These are phyloP conservation scores for Cheilosia vernalis DNA, from an alignment of 2,888 invertebrate species.

Conservation along the genomic window DNA sequence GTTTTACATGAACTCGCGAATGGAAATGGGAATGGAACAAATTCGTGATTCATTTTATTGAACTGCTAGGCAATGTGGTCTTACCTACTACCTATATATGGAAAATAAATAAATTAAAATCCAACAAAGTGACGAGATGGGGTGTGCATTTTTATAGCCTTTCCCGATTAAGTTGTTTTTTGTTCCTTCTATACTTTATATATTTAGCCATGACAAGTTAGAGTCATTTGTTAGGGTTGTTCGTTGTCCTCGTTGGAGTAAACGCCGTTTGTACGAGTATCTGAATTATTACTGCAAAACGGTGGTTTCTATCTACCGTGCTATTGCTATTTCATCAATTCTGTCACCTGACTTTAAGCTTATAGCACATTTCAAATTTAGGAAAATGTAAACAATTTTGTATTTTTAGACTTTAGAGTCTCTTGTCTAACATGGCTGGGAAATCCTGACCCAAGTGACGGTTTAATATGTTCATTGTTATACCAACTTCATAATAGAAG, in stretches of 20 bases:
- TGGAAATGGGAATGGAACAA: constrained; percentile 27
- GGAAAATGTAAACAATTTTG: too few relatives aligned
- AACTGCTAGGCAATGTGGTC: not conserved
- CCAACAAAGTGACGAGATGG: constrained; percentile 29
- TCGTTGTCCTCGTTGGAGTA: not conserved
- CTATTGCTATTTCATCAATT: too few relatives aligned
- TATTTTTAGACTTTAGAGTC: too few relatives aligned
- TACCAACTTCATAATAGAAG: too few relatives aligned
- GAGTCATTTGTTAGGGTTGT: not conserved
- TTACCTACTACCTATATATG: not conserved
- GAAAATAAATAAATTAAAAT: constrained; percentile 34
- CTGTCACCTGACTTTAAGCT: too few relatives aligned
- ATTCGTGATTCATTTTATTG: constrained; percentile 39
- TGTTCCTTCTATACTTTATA: not conserved
- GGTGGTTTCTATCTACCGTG: too few relatives aligned
- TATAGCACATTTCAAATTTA: too few relatives aligned
- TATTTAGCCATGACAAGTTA: not conserved
- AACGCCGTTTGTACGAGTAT: too few relatives aligned
- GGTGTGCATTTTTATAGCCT: constrained; percentile 5
- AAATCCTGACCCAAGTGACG: too few relatives aligned
- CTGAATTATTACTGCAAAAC: too few relatives aligned
- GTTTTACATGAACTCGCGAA: constrained; percentile 40
- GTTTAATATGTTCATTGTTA: too few relatives aligned
- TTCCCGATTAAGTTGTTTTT: not conserved
- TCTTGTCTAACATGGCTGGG: too few relatives aligned